Base-by-base conservation (phyloP, 1,140 invertebrate species). In the Dendrolimus punctatus region DNA sequence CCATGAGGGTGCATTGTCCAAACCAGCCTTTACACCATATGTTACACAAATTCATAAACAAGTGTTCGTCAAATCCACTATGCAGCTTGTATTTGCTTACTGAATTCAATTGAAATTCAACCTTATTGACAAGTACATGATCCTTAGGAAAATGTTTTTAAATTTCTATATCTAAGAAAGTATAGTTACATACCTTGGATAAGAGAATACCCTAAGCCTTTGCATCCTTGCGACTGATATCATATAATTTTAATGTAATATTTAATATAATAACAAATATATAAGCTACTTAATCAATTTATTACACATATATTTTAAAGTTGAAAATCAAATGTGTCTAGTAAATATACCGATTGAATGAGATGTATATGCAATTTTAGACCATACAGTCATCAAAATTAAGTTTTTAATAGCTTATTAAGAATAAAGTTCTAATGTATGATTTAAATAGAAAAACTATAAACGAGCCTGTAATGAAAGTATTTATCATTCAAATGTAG, bases 1-100 rank as follows among this genome's bases (percentile, higher is more conserved):
- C 55, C 63, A 78, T 82, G 71, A 64, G 79, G 80, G 81, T 66
- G 66, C 62, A 82, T 81, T 85, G 81, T 85, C 71, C 75, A 66
- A 63, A 52, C 67, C 67, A 66, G 79, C 76, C 80, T 81, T 82
- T 82, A 81, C 64, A 79, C 79, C 81, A 82, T 82, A 85, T 85
- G 81, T 68, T 71, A 66, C 60, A 71, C 75, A 80, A 80, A 76
- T 78, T 80, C 66, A 78, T 74, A 81, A 78, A 82, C 81, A 85
- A 85, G 79, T 80, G 78, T 60, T 68, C 71, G 62, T 71, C 49
- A 71, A 78, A 78, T 82, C 73, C 63, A 70, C 73, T 80, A 66
- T 75, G 71, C 77, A 73, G 60, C 66, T 65, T 58, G 62, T 50
- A 58, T 62, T 62, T 41, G 51, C 49, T 50, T 47, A 23, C 23